These are phyloP conservation scores for Drosophila pegasa DNA, from an alignment of 2,888 invertebrate genomes.

Conservation along the genomic window DNA sequence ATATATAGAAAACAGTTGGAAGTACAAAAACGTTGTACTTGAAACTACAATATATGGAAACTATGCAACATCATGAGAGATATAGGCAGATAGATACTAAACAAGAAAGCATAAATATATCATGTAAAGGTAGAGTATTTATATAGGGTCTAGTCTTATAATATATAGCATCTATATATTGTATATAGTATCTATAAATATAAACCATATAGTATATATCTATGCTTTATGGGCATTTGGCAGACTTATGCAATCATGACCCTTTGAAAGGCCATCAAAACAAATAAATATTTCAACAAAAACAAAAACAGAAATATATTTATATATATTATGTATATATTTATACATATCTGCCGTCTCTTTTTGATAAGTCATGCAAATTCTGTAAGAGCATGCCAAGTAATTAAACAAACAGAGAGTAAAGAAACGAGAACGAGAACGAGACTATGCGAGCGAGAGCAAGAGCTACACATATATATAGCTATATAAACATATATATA, in stretches of 20 bases:
- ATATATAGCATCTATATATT: not conserved
- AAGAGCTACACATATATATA: conserved; percentile 10
- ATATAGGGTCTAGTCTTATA: too few species aligned
- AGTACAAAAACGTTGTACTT: not conserved
- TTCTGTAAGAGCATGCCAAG: conserved; percentile 45
- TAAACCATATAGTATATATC: not conserved
- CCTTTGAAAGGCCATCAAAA: conserved; percentile 2
- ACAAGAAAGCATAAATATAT: not conserved
- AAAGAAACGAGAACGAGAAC: not conserved
- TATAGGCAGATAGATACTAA: too few species aligned
- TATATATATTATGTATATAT: not conserved
- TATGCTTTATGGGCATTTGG: not conserved
- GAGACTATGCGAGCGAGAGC: conserved; percentile 12
- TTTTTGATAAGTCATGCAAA: conserved; percentile 41
- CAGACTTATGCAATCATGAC: conserved; percentile 1
- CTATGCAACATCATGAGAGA: not conserved
- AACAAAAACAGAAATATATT: conserved; percentile 1
- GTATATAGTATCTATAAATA: not conserved
- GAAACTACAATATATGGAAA: not conserved
- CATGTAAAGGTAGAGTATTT: not conserved
- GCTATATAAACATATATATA: conserved; percentile 1
- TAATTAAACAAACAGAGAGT: conserved; percentile 45
- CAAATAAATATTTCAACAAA: not conserved
- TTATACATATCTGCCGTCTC: not conserved
- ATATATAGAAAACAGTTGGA: not conserved